Base-by-base conservation (phyloP, 2,113 vertebrate species). In the Sinocyclocheilus grahami region DNA sequence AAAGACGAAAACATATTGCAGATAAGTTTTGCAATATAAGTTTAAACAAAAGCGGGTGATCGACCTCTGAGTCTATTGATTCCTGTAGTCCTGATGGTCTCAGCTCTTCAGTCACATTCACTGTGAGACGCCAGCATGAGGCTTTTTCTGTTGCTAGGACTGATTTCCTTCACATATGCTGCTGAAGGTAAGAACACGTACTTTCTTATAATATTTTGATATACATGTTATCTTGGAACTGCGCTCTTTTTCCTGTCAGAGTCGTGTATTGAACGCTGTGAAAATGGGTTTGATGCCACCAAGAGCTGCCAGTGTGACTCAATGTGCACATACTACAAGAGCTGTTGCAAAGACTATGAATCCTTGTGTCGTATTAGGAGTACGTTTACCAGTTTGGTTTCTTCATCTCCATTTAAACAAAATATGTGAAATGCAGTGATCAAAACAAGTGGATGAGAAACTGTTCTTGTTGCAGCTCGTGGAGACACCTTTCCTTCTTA, bases 221-320 rank as follows among this genome's bases (percentile, higher is more conserved):
- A 74, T 82, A 74, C 14, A 1, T 37, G 24, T 77, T 37, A 48
- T 1, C 4, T 5, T 18, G 65, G 2, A 62, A 30, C 18, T 75
- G 27, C 51, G 55, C 42, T n/a, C 10, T 16, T 58, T 9, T 37
- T 62, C 3, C 75, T 87, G 77, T 16, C 77, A 99, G 98, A 97
- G 39, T 97, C 98, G 0, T 99, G 98, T 3, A 89, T 93, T 84
- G 95, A 89, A 9, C 96, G 93, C 87, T 99, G 98, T 0, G 93
- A 95, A 0, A 92, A 94, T n/a, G 96, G 96, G 62, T 99, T 98
- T 27, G 88, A 96, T 0, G 20, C 88, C 0, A 51, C 12, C 78
- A 95, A 3, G 92, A 95, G 89, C 62, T 99, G 98, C 90, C 98
- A 99, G 91, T 99, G 98, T 14, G 98, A 99, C 22, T 92, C 94